phyloP scores from a whole-genome alignment of 2,797 vertebrate genomes.

The Lutjanus campechanus region DNA sequence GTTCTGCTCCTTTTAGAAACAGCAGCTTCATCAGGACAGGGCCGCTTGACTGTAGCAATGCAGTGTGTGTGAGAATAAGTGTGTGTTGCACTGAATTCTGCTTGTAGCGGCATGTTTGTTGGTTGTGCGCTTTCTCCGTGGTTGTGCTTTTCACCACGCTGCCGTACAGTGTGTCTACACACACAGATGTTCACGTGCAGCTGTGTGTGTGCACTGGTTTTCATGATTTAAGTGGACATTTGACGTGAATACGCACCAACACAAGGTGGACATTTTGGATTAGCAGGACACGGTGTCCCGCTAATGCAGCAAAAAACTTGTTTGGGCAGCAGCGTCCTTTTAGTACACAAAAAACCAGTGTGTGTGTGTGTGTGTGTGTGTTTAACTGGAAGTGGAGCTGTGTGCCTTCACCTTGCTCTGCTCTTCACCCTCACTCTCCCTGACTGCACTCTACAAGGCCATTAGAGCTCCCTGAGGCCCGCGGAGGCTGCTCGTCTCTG shows the following conservation, averaged over 20 bases:
- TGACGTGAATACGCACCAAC: too few relatives aligned
- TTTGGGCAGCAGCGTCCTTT: too few relatives aligned
- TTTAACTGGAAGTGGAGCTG: slow-evolving; percentile 71
- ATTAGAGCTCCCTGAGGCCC: slow-evolving; percentile 84
- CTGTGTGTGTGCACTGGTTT: slow-evolving; percentile 9
- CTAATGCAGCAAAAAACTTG: too few relatives aligned
- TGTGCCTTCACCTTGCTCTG: slow-evolving; percentile 85
- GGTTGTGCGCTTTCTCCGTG: slow-evolving; percentile 44
- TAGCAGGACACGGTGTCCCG: too few relatives aligned
- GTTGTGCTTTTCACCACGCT: slow-evolving; percentile 39
- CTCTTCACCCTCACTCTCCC: slow-evolving; percentile 84
- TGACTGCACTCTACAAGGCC: slow-evolving; percentile 83
- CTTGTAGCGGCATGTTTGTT: slow-evolving; percentile 67
- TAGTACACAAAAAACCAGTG: not conserved
- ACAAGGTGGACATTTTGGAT: too few relatives aligned
- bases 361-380: slow-evolving; percentile 51
- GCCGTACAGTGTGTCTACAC: slow-evolving; percentile 27
- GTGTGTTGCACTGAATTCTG: slow-evolving; percentile 53
- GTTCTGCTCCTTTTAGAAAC: slow-evolving; percentile 88
- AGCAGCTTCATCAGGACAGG: slow-evolving; percentile 88
- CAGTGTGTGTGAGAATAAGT: slow-evolving; percentile 47
- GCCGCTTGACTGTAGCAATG: slow-evolving; percentile 81
- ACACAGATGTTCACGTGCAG: slow-evolving; percentile 44
- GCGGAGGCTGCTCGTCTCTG: slow-evolving; percentile 74
- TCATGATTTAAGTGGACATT: too few relatives aligned